Conservation (phyloP, 35 echinoderm and acorn worm genomes). For the Chiridota heheva region DNA sequence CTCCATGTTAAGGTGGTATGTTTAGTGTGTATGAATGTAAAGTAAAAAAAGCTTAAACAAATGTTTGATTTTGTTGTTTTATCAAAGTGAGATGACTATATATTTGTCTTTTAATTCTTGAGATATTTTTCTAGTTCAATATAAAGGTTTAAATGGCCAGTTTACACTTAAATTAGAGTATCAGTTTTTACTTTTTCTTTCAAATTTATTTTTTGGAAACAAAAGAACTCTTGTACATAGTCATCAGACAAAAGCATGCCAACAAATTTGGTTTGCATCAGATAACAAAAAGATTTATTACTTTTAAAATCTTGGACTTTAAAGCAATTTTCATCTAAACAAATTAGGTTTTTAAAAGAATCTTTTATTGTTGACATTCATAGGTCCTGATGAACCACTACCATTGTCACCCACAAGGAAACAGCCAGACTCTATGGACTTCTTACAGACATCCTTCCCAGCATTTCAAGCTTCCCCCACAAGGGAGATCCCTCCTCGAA, state of each 20-base stretch:
- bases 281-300: not conserved
- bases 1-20: not conserved
- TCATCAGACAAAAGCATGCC: not conserved
- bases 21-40: not conserved
- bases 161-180: too few relatives aligned
- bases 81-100: too few relatives aligned
- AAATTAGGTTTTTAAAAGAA: not conserved
- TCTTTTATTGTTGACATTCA: not conserved
- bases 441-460: conserved; percentile 9
- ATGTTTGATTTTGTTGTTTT: not conserved
- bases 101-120: too few relatives aligned
- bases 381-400: conserved; percentile 72
- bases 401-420: conserved; percentile 48
- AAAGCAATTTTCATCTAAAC: too few relatives aligned
- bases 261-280: not conserved
- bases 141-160: too few relatives aligned
- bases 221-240: not conserved
- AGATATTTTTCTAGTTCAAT: too few relatives aligned
- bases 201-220: not conserved
- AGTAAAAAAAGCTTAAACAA: too few relatives aligned
- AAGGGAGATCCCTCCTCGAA: not conserved
- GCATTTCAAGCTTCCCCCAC: not conserved
- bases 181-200: not conserved
- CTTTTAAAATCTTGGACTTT: not conserved
- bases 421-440: not conserved